Evolutionary conservation across 1,140 invertebrate genomes (phyloP).

Genomic region (Temnothorax longispinosus): DNA sequence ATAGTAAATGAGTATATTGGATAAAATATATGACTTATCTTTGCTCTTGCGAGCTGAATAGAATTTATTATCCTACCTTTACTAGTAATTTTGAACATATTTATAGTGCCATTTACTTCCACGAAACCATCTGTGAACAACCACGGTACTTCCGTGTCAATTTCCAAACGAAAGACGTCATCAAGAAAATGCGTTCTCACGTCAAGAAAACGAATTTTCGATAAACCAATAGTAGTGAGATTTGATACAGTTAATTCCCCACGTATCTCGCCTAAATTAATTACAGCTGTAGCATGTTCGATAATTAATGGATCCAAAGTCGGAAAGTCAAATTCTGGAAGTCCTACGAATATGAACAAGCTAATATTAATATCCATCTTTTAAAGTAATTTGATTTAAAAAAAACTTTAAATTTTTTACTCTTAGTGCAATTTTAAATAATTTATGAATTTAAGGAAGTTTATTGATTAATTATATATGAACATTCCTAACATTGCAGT

Average conservation of each 20-base stretch:
- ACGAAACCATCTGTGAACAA: not conserved
- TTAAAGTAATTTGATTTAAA: not conserved
- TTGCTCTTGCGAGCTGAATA: not conserved
- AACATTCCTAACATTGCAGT: not conserved
- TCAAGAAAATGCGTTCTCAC: not conserved
- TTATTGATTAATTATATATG: not conserved
- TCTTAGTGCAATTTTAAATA: not conserved
- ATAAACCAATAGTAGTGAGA: not conserved
- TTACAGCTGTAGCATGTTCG: not conserved
- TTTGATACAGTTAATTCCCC: not conserved
- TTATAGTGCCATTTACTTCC: not conserved
- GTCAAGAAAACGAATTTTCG: not conserved
- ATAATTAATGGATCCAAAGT: not conserved
- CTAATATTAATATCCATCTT: not conserved
- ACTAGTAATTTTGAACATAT: not conserved
- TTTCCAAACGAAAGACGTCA: not conserved
- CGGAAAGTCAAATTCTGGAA: slow-evolving; percentile 30
- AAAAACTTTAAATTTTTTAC: not conserved
- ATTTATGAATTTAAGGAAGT: not conserved
- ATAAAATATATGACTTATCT: not conserved
- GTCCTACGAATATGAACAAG: not conserved
- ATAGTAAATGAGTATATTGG: not conserved
- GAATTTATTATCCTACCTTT: not conserved
- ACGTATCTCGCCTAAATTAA: not conserved
- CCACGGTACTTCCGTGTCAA: not conserved